Conservation (phyloP, 2,888 invertebrate genomes). For the Vesta saturnalis region DNA sequence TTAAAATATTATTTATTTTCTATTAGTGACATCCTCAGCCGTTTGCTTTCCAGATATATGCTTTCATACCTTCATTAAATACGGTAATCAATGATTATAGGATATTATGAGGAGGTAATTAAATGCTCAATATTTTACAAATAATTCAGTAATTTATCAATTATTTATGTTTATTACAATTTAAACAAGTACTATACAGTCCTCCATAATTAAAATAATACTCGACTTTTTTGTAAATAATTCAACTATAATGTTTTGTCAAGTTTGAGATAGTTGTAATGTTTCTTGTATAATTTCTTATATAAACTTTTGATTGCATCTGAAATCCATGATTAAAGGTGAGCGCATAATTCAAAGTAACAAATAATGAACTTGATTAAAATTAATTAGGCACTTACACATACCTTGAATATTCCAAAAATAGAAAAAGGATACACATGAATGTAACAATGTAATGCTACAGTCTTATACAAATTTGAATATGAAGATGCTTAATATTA, state of each 20-base stretch:
- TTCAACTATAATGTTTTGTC: neutral
- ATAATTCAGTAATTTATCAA: too few species aligned
- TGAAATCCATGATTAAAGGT: too few species aligned
- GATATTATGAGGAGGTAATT: neutral
- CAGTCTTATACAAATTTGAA: neutral
- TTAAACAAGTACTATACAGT: neutral
- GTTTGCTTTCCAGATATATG: too few species aligned
- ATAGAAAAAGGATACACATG: neutral
- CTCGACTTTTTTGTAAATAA: neutral
- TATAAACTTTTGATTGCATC: too few species aligned
- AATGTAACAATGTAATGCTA: neutral
- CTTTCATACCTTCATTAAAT: too few species aligned
- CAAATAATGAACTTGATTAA: constrained; percentile 14
- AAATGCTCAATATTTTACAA: too few species aligned
- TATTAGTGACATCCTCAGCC: too few species aligned
- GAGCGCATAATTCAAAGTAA: constrained; percentile 14
- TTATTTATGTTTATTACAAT: neutral
- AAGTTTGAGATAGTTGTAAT: too few species aligned
- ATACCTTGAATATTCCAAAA: constrained; percentile 5
- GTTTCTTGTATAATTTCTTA: too few species aligned
- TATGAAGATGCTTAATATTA: constrained; percentile 3
- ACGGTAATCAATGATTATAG: too few species aligned
- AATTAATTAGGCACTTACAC: constrained; percentile 21
- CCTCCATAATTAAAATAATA: neutral
- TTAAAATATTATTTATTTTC: too few species aligned